These are phyloP conservation scores for Antheraea assamensis DNA, from an alignment of 2,888 invertebrate genomes.

Conservation along the genomic window DNA sequence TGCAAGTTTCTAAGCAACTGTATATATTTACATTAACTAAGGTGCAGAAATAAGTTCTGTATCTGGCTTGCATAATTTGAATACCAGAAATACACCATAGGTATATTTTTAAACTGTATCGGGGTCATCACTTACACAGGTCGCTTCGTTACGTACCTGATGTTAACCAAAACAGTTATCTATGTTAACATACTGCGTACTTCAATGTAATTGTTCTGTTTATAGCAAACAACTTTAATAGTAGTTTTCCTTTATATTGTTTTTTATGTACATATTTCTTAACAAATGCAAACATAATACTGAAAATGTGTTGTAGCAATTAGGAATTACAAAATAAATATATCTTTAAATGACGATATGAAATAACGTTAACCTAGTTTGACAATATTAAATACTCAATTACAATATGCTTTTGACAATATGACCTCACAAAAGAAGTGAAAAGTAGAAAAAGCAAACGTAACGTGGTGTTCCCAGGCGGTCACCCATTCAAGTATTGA, in stretches of 20 bases:
- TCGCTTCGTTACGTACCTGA: constrained; percentile 9
- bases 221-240: constrained; percentile 22
- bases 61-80: background rate
- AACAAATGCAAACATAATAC: too few relatives aligned
- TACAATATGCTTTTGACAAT: too few relatives aligned
- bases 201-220: constrained; percentile 20
- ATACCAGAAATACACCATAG: background rate
- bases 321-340: too few relatives aligned
- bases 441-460: constrained; percentile 62
- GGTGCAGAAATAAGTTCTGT: background rate
- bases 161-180: constrained; percentile 25
- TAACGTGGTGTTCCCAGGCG: constrained; percentile 67
- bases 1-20: background rate
- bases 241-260: constrained; percentile 17
- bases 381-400: too few relatives aligned
- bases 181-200: constrained; percentile 14
- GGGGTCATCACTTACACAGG: constrained; percentile 1
- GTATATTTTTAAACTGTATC: background rate
- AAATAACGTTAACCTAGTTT: too few relatives aligned
- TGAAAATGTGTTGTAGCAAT: too few relatives aligned
- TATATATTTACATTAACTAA: background rate
- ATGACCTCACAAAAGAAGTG: too few relatives aligned
- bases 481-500: constrained; percentile 74
- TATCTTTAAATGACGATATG: too few relatives aligned
- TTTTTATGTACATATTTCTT: background rate